These are phyloP conservation scores for Gobio occitaniae DNA, from an alignment of 2,797 vertebrate genomes.

Conservation along the genomic window DNA sequence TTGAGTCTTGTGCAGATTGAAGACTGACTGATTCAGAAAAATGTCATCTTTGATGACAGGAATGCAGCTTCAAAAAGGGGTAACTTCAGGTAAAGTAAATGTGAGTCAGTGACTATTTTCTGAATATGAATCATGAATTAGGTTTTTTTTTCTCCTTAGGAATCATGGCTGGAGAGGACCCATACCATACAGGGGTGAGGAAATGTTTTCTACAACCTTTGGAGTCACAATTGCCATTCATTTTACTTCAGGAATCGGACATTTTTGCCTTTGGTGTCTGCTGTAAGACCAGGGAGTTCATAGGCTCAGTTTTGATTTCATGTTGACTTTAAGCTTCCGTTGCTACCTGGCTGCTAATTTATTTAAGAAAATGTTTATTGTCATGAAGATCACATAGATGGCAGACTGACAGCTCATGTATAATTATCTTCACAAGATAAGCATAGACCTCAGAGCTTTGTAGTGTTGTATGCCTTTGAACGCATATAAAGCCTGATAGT, in stretches of 20 bases:
- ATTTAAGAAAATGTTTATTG: background rate
- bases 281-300: background rate
- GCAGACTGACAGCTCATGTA: background rate
- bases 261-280: background rate
- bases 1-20: too few species aligned
- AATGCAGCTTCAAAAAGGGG: background rate
- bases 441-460: background rate
- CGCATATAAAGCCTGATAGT: background rate
- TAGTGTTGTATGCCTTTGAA: background rate
- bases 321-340: background rate
- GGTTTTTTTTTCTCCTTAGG: constrained; percentile 42
- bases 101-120: background rate
- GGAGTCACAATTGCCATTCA: background rate
- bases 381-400: background rate
- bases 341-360: background rate
- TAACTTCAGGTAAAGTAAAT: background rate
- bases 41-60: background rate
- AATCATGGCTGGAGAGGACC: constrained; percentile 66
- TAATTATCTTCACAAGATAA: background rate
- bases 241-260: background rate
- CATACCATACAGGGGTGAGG: constrained; percentile 58
- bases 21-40: too few species aligned
- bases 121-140: background rate
- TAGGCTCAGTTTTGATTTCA: background rate
- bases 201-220: background rate